Base-by-base conservation (phyloP, 2,888 invertebrate genomes). In the Tetragonula carbonaria region DNA sequence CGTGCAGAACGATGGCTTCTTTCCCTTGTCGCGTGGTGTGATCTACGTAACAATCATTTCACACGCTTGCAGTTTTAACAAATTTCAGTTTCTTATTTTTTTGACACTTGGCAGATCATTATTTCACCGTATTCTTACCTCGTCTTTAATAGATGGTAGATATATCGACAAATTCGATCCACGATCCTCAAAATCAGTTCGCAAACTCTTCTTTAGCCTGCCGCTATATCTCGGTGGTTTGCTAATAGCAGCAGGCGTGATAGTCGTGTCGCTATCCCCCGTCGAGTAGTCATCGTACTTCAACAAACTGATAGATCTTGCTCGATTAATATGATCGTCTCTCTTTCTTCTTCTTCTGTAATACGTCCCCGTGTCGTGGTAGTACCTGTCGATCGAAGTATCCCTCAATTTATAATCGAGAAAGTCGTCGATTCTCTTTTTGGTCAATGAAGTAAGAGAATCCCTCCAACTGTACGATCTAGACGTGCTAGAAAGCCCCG, bases 1-100 rank as follows among this genome's bases (percentile, higher is more conserved):
- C 0, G 97, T 97, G 62, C 97, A 97, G 92, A 98, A 98, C 62
- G 87, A 96, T 0, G 98, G 97, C 91, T 97, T 97, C 88, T 96
- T 96, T 84, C 96, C 96, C 33, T 85, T 90, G 0, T 87, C 81
- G 14, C 82, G 83, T 13, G 76, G 57, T 5, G 77, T 16, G 28
- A 72, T 74, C 90, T 90, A 53, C 1, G 4, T 21, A 62, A 45
- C n/a, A 6, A 50, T 21, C 16, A 23, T 45, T 16, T 14, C 23
- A 62, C 18, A 33, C 18, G 11, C 33, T 28, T 63, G 18, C 2
- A 14, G 6, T 57, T 14, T 62, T 8, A 62, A 16, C 5, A 28
- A 33, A 65, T 13, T 21, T 38, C 11, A 21, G 13, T 18, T 28
- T 2, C 28, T 28, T 62, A 62, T 62, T 16, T 28, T 16, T 1